Evolutionary conservation across 2,888 invertebrate species (phyloP).

Genomic region (Cantharis rustica): DNA sequence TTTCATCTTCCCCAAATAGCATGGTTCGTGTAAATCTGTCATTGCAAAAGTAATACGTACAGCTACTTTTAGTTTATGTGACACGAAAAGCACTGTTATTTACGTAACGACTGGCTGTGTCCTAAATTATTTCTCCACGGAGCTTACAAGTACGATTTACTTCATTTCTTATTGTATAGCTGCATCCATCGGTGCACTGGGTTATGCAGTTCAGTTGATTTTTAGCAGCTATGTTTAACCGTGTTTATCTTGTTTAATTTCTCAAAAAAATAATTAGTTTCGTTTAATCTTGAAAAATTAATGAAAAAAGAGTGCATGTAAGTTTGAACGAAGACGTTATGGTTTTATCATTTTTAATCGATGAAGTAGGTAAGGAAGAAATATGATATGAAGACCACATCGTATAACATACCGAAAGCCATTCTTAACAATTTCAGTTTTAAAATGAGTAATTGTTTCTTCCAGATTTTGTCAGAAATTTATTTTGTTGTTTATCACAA

Average conservation of each 20-base stretch:
- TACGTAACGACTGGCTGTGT: background rate
- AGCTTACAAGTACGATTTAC: background rate
- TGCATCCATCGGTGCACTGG: background rate
- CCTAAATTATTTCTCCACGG: background rate
- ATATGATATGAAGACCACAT: background rate
- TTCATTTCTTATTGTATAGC: background rate
- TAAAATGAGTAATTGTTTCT: background rate
- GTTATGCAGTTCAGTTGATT: background rate
- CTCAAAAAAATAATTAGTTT: background rate
- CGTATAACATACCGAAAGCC: background rate
- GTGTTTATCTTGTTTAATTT: background rate
- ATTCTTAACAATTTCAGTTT: background rate
- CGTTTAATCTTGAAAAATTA: too few relatives aligned
- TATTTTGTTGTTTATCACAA: background rate
- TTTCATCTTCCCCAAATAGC: background rate
- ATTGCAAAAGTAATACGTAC: background rate
- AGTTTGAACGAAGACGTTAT: background rate
- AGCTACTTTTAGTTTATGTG: background rate
- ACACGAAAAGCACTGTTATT: background rate
- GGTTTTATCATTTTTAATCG: background rate
- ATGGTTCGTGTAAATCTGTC: background rate
- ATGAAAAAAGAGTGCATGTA: background rate
- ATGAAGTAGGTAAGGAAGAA: background rate
- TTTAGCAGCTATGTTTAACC: too few relatives aligned
- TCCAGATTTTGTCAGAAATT: background rate